Evolutionary conservation across 2,888 invertebrate genomes (phyloP), one percentile per base, ranked within the genome.

Genomic region (Patella ulyssiponensis): DNA sequence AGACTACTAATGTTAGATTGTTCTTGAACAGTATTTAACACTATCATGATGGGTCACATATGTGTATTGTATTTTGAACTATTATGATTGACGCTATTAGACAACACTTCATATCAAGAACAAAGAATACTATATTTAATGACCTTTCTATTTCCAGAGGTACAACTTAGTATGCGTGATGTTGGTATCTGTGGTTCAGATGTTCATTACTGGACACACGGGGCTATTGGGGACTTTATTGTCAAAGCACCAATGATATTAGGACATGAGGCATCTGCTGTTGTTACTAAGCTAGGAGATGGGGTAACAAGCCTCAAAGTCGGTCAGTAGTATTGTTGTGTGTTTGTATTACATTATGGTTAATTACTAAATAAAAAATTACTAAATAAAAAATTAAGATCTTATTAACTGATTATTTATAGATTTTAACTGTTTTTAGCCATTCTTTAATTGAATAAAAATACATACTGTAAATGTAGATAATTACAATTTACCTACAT

Each of bases 181-280:
- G 97, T 98, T 71, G 98, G 98, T n/a, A 98, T 99, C 88, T 99
- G 98, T 91, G 98, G 98, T 0, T 93, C 93, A 27, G 98, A 99
- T 92, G 96, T 99, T 7, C 98, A 98, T 92, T 98, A 98, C 92
- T 94, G 96, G 93, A 94, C 94, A 56, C 93, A 94, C 82, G 98
- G 98, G 14, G 92, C 94, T 23, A 98, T 98, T 89, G 98, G 97
- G 0, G 94, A 95, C 90, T 98, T 98, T 90, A 93, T 97, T 53
- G 94, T 98, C 0, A 94, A 94, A 79, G 94, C 94, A 73, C 98
- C 98, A 12, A 97, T 98, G 97, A 94, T 98, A 53, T 95, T 98
- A 90, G 98, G 98, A 0, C 98, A 99, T 90, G 99, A 99, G 92
- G 95, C 98, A 0, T 92, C 92, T 77, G 94, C 93, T 9, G 88